Conservation (phyloP, 2,888 invertebrate genomes). For the Odontomyia ornata region DNA sequence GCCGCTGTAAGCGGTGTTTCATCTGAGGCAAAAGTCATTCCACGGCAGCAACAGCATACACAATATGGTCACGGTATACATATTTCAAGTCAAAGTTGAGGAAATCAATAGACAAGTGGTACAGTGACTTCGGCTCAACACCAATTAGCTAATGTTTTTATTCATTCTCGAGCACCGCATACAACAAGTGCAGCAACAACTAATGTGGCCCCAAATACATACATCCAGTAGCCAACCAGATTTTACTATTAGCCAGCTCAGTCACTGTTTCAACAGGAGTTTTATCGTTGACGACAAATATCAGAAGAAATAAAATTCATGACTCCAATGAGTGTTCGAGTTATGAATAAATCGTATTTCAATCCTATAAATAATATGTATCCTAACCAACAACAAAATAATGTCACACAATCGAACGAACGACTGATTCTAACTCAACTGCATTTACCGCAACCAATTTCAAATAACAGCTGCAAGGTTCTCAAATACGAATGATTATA, state of each 20-base stretch:
- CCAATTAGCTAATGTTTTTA: conserved; percentile 55
- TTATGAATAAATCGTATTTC: conserved; percentile 59
- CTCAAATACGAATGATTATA: too few species aligned
- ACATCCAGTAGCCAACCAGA: conserved; percentile 59
- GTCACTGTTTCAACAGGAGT: conserved; percentile 61
- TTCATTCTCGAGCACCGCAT: conserved; percentile 56
- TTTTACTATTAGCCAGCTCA: conserved; percentile 61
- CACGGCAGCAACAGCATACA: conserved; percentile 51
- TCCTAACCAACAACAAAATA: conserved; percentile 56
- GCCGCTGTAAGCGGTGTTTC: conserved; percentile 51
- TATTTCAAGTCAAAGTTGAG: conserved; percentile 42
- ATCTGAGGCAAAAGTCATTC: conserved; percentile 62
- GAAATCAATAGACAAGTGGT: conserved; percentile 48
- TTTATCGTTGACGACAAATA: conserved; percentile 63
- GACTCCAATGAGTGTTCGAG: conserved; percentile 55
- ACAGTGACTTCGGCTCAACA: conserved; percentile 50
- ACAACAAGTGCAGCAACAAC: conserved; percentile 51
- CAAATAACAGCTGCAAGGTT: conserved; percentile 54
- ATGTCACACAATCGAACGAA: background rate
- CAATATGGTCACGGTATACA: conserved; percentile 44
- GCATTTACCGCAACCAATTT: conserved; percentile 40
- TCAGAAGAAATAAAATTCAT: conserved; percentile 59
- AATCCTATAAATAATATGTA: conserved; percentile 64
- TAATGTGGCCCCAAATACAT: conserved; percentile 54
- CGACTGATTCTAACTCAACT: conserved; percentile 10